Evolutionary conservation across 2,113 vertebrate species (phyloP).

Genomic region (Centropus unirufus): DNA sequence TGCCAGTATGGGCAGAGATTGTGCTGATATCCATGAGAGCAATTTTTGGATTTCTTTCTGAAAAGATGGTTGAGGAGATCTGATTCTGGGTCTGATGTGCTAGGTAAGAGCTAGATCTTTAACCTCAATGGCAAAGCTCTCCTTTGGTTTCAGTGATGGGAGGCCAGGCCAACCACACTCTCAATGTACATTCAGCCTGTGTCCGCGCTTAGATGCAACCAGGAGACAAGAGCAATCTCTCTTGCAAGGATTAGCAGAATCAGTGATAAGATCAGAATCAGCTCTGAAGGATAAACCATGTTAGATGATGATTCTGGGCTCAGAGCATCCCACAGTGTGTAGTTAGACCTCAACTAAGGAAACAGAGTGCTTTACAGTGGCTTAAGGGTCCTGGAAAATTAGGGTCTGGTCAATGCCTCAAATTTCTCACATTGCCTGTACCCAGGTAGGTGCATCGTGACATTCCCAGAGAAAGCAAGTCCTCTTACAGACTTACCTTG

Average conservation of each 20-base stretch:
- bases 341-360: neutral
- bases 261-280: no score
- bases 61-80: neutral
- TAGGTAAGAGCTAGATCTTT: neutral
- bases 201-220: neutral
- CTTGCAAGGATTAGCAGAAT: neutral
- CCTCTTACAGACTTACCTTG: neutral
- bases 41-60: neutral
- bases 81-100: neutral
- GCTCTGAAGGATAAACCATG: neutral
- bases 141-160: neutral
- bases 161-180: neutral
- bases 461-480: neutral
- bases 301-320: fast-evolving
- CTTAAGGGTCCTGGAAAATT: neutral
- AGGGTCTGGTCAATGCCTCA: neutral
- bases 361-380: neutral
- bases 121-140: neutral
- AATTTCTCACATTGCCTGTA: neutral
- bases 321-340: neutral
- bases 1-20: neutral
- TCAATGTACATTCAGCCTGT: neutral
- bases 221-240: neutral
- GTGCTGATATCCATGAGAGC: neutral
- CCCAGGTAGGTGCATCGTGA: fast-evolving